Evolutionary conservation across 1,140 invertebrate genomes (phyloP).

Genomic region (Parapsyche elsis): DNA sequence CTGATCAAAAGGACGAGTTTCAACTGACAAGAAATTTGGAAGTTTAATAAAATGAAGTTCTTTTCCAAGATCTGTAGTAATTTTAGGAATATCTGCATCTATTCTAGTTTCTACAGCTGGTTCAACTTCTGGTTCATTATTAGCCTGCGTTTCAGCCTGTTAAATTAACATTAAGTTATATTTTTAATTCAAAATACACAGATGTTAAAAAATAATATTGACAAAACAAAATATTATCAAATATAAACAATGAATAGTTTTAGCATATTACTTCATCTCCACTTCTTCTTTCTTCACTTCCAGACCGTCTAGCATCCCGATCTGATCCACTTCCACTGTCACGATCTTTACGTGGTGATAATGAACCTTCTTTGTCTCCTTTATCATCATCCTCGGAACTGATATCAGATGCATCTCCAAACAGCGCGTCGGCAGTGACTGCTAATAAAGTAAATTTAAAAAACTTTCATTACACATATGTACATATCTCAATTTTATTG

Average conservation of each 20-base stretch:
- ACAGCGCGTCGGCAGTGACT: constrained; percentile 84
- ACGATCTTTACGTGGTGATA: constrained; percentile 59
- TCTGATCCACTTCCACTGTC: constrained; percentile 57
- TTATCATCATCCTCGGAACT: constrained; percentile 82
- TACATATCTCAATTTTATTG: too few relatives aligned
- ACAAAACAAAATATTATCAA: constrained; percentile 52
- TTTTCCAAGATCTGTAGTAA: constrained; percentile 89
- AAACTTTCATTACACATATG: not conserved
- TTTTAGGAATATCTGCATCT: constrained; percentile 96
- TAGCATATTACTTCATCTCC: constrained; percentile 63
- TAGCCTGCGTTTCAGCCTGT: constrained; percentile 66
- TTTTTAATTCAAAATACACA: constrained; percentile 38
- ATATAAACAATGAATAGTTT: constrained; percentile 49
- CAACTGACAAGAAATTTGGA: constrained; percentile 92
- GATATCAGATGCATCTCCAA: constrained; percentile 94
- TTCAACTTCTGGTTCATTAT: constrained; percentile 80
- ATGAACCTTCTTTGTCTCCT: constrained; percentile 58
- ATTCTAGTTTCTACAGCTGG: constrained; percentile 91
- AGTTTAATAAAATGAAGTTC: constrained; percentile 96
- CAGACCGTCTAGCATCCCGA: constrained; percentile 60
- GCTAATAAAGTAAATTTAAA: constrained; percentile 54
- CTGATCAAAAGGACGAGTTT: constrained; percentile 93
- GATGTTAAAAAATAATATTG: constrained; percentile 34
- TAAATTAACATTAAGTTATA: constrained; percentile 22
- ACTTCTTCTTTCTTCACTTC: constrained; percentile 63